Evolutionary conservation across 1,140 invertebrate genomes (phyloP).

Genomic region (Rhyzopertha dominica): DNA sequence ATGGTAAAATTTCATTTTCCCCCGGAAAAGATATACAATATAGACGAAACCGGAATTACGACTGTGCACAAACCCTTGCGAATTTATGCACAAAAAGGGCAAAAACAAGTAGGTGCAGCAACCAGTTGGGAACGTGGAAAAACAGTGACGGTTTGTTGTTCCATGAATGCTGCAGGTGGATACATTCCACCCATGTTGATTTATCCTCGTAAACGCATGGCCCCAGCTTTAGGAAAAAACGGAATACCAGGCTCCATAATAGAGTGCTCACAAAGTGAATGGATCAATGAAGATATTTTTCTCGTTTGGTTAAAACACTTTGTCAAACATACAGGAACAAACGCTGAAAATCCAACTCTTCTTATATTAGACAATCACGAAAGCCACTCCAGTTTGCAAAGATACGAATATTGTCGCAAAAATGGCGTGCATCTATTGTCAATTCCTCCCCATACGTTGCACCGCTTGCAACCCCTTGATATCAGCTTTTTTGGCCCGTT

Average conservation of each 20-base stretch:
- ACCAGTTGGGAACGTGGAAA: conserved; percentile 47
- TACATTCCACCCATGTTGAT: conserved; percentile 46
- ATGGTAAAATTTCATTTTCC: conserved; percentile 40
- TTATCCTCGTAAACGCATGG: conserved; percentile 41
- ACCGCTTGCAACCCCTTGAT: conserved; percentile 34
- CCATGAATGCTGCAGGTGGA: conserved; percentile 41
- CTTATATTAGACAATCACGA: conserved; percentile 34
- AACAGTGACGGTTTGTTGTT: conserved; percentile 42
- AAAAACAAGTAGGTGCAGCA: conserved; percentile 45
- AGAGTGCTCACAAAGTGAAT: conserved; percentile 35
- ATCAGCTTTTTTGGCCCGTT: conserved; percentile 33
- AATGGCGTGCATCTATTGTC: conserved; percentile 30
- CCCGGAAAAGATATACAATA: conserved; percentile 43
- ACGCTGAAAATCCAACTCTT: conserved; percentile 23
- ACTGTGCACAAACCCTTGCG: conserved; percentile 45
- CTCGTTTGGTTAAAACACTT: conserved; percentile 35
- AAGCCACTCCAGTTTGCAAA: conserved; percentile 15
- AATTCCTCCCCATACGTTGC: conserved; percentile 37
- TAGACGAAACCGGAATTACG: conserved; percentile 46
- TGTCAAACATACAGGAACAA: conserved; percentile 11
- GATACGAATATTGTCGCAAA: conserved; percentile 20
- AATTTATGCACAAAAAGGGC: conserved; percentile 42
- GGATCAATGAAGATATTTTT: conserved; percentile 38
- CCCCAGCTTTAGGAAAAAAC: conserved; percentile 39
- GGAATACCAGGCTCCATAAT: conserved; percentile 41